These are phyloP conservation scores for Scyliorhinus canicula DNA, from an alignment of 2,797 vertebrate genomes.

Conservation along the genomic window DNA sequence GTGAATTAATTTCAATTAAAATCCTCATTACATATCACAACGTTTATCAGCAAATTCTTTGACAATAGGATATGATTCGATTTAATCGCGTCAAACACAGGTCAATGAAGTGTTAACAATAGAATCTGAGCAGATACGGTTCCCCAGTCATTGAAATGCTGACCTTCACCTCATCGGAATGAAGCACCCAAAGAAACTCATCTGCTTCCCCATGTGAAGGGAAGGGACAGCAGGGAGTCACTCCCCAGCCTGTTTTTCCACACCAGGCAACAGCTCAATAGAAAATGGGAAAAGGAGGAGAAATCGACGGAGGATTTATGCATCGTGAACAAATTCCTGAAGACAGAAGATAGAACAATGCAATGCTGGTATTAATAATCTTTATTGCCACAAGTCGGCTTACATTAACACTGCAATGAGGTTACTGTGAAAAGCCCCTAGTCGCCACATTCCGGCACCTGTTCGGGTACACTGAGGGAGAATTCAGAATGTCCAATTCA, in stretches of 20 bases:
- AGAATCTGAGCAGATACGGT: background rate
- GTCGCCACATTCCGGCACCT: too few relatives aligned
- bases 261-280: background rate
- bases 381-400: too few relatives aligned
- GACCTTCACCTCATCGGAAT: background rate
- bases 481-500: too few relatives aligned
- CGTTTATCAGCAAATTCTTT: background rate
- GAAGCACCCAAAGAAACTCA: background rate
- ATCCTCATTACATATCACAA: background rate
- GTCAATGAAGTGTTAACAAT: background rate
- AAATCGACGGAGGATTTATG: background rate
- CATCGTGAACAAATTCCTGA: background rate
- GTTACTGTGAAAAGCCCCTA: too few relatives aligned
- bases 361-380: too few relatives aligned
- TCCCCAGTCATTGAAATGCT: background rate
- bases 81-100: background rate
- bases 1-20: background rate
- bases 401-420: too few relatives aligned
- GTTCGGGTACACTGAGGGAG: too few relatives aligned
- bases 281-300: background rate
- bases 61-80: background rate
- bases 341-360: background rate
- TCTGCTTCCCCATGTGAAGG: background rate
- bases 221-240: background rate
- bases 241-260: background rate